These are phyloP conservation scores for Scopus umbretta DNA, from an alignment of 2,113 vertebrate genomes.

Conservation along the genomic window DNA sequence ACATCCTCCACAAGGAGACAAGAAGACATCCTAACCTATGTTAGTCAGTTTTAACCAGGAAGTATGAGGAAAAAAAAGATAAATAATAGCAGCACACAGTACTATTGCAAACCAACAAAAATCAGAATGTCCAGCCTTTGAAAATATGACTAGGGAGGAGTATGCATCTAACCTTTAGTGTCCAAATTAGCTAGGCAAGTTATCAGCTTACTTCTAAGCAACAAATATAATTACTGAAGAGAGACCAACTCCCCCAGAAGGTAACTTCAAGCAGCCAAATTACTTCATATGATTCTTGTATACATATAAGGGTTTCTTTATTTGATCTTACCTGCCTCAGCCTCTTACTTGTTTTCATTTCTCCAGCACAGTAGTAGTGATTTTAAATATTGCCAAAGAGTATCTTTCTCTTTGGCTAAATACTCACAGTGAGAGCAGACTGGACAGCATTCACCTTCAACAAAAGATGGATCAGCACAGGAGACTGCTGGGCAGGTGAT, in stretches of 20 bases:
- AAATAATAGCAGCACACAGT: neutral
- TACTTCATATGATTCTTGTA: neutral
- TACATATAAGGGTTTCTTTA: neutral
- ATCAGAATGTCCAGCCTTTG: neutral
- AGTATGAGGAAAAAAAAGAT: neutral
- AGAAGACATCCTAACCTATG: neutral
- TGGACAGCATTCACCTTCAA: constrained; percentile 93
- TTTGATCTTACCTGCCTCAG: neutral
- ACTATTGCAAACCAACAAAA: neutral
- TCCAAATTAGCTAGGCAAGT: neutral
- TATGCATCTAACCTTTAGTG: neutral
- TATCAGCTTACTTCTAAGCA: neutral
- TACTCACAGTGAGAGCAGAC: constrained; percentile 86
- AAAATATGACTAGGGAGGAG: neutral
- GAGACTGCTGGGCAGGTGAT: constrained; percentile 89
- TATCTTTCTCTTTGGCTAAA: neutral
- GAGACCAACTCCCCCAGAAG: neutral
- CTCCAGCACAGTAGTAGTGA: neutral
- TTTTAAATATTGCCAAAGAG: neutral
- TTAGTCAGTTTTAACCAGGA: neutral
- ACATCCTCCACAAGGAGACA: neutral
- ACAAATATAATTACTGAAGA: neutral
- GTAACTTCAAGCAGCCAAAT: neutral
- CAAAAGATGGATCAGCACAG: constrained; percentile 84
- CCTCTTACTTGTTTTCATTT: neutral